Percentiles rank a stretch among this genome's conserved stretches.
Conservation (phyloP, 2,797 vertebrate species). For the Myotis findleyi region DNA sequence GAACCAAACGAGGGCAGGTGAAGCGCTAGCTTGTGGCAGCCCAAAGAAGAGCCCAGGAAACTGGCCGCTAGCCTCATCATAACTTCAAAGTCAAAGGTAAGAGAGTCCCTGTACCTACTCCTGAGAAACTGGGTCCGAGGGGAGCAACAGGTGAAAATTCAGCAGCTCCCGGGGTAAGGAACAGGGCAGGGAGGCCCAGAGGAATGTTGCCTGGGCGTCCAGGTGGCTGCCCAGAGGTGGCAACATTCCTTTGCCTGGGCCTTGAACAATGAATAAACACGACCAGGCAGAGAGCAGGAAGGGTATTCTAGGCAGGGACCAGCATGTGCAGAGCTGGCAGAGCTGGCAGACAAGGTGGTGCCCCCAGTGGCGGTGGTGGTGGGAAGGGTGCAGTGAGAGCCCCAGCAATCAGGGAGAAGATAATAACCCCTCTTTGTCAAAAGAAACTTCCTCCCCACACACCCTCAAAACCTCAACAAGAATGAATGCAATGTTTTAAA, state of each 20-base stretch:
- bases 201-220: neutral
- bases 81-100: neutral
- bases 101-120: neutral
- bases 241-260: neutral
- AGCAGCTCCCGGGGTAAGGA: neutral
- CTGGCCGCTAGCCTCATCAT: neutral
- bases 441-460: neutral
- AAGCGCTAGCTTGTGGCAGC: too few species aligned
- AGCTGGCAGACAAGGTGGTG: neutral
- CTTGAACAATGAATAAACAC: neutral
- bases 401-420: neutral
- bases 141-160: neutral
- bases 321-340: neutral
- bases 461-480: neutral
- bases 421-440: neutral
- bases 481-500: neutral
- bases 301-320: neutral
- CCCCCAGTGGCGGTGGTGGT: accelerated
- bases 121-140: neutral
- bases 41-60: neutral
- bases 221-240: neutral
- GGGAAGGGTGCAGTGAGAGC: accelerated
- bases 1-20: neutral
- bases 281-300: neutral
- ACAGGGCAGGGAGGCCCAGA: neutral